Base-by-base conservation (phyloP, 2,113 vertebrate genomes). In the Grammomys dolichurus region DNA sequence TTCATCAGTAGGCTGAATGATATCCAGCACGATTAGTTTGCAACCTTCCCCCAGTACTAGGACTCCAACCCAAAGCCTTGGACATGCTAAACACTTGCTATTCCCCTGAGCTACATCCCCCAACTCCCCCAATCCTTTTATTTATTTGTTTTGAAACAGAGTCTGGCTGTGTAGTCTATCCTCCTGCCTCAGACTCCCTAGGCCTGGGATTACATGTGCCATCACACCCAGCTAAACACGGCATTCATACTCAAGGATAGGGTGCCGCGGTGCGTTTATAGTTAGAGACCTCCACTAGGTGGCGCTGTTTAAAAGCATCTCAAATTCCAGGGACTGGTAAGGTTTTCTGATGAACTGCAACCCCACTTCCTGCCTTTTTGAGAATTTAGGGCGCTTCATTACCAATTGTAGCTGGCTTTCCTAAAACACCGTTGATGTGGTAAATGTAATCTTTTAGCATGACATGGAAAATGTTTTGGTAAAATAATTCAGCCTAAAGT, bases 301-400 rank as follows among this genome's bases (percentile, higher is more conserved):
- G 97, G 95, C 95, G 69, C 93, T 89, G 58, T 97, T 96, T 97
- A 80, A 75, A 96, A 93, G 82, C 40, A 31, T 90, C 95, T 54
- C 72, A 94, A 90, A 89, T 81, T 22, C 26, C 9, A 6, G 43
- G 48, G 76, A 89, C 85, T 16, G 12, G 31, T 40, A 10, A 9
- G 11, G 72, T 19, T 94, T 93, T 70, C 87, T 82, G 58, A 73
- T 11, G 48, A 73, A 82, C 31, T 60, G 33, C 22, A 5, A 69
- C n/a, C 31, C 51, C 19, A 36, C 72, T 26, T 86, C 36, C 40
- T 40, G 72, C 48, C 51, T 96, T 90, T 93, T 69, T 31, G 58
- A 90, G 76, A 89, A 92, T 97, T 60, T 89, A 93, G 96, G 93
- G 60, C 76, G 89, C 69, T 95, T 96, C 46, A 10, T 96, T 95